Percentiles rank a stretch among this genome's conserved stretches.
Conservation (phyloP, 2,888 invertebrate genomes). For the Mythimna pallens region DNA sequence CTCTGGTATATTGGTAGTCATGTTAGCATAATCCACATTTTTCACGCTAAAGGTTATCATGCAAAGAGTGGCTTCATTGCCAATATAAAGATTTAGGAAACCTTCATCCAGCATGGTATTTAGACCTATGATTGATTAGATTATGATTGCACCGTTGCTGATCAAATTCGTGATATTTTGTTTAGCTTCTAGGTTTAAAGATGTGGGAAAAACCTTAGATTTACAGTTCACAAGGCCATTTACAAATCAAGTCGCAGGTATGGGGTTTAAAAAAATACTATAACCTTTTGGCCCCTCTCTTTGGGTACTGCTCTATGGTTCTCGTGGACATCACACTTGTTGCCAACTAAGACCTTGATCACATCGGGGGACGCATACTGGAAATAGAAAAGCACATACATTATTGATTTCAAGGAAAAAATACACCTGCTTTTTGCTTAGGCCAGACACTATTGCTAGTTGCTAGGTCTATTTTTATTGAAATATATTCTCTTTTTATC, state of each 20-base stretch:
- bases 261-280: background rate
- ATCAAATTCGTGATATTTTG: slow-evolving; percentile 29
- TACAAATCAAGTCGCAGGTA: background rate
- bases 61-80: background rate
- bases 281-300: slow-evolving; percentile 95
- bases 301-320: slow-evolving; percentile 94
- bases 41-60: background rate
- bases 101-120: slow-evolving; percentile 4
- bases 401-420: slow-evolving; percentile 1
- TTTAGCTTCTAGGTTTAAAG: background rate
- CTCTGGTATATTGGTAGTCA: background rate
- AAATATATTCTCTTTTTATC: slow-evolving; percentile 1
- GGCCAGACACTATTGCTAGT: background rate
- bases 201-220: slow-evolving; percentile 6
- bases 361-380: slow-evolving; percentile 97
- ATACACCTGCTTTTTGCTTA: background rate
- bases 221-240: background rate
- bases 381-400: slow-evolving; percentile 59
- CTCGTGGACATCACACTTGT: slow-evolving; percentile 95
- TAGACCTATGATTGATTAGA: slow-evolving; percentile 21
- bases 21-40: background rate
- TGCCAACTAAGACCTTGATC: slow-evolving; percentile 95
- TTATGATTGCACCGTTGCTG: slow-evolving; percentile 15
- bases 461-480: slow-evolving; percentile 9
- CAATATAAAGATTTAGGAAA: background rate